Evolutionary conservation across 2,113 vertebrate genomes (phyloP).

Genomic region (Vulpes lagopus): DNA sequence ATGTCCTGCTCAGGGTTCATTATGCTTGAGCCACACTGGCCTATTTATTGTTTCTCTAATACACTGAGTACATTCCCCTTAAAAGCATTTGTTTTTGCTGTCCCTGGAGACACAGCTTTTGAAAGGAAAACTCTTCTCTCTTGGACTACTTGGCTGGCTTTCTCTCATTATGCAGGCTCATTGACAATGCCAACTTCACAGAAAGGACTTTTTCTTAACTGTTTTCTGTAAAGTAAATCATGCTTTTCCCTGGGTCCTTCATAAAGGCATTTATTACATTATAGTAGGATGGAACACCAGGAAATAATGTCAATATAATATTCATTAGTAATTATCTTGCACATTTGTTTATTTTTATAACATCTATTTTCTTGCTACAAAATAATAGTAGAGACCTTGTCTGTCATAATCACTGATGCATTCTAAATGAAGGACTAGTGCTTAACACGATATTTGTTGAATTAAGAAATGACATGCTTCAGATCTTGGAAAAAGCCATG

Average conservation of each 20-base stretch:
- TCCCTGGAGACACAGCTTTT: neutral
- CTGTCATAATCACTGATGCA: neutral
- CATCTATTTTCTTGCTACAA: neutral
- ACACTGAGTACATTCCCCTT: neutral
- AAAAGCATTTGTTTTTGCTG: neutral
- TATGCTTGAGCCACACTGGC: neutral
- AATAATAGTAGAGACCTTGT: neutral
- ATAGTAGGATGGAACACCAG: neutral
- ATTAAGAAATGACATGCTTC: conserved; percentile 36
- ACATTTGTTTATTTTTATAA: neutral
- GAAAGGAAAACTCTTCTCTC: neutral
- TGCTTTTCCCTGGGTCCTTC: neutral
- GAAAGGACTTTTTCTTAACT: neutral
- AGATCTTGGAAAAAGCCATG: neutral
- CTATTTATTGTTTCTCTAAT: neutral
- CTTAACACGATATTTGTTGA: conserved; percentile 25
- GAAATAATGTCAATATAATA: neutral
- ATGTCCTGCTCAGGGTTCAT: neutral
- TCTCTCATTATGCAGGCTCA: neutral
- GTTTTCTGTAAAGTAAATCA: neutral
- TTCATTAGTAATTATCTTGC: neutral
- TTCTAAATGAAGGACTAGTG: neutral
- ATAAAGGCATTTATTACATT: neutral
- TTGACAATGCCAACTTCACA: neutral
- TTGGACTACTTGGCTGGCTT: neutral